Base-by-base conservation (phyloP, 2,113 vertebrate genomes). In the Nothocercus julius region DNA sequence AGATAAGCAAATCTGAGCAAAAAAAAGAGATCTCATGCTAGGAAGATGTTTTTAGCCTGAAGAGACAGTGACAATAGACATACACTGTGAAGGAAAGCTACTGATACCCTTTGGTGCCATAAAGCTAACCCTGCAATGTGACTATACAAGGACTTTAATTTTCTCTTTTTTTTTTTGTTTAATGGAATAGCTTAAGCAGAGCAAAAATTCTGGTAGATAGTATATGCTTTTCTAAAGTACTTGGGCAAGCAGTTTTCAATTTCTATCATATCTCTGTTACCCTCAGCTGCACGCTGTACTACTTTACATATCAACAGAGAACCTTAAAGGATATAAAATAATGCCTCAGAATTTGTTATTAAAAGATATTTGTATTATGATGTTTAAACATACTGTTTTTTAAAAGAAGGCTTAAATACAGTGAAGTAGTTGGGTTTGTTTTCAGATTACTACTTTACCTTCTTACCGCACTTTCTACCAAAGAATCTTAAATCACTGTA, bases 351-450 rank as follows among this genome's bases (percentile, higher is more conserved):
- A 28, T 36, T 28, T 6, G 4, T 36, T 30, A 36, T 15, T 25
- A 25, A 38, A 79, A 47, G 22, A 7, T 13, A 51, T 8, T 58
- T 34, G 47, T 21, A 67, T 56, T 0, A 24, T 1, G 2, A 2
- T 15, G n/a, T 12, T 76, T 79, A 3, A 11, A 73, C 44, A 45
- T 1, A 47, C 7, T 22, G 10, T 68, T 13, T 21, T 20, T 86
- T n/a, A 44, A 59, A 92, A 59, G 15, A 75, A 83, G 58, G 61
- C 28, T 69, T 73, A 13, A 77, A 28, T 11, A 63, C 2, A 51
- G 45, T 4, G 42, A 8, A 61, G 9, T 75, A 58, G 21, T 40
- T 77, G 11, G 19, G 7, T 81, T 87, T 49, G 10, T 30, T 56
- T 92, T 87, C 34, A 45, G 24, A 63, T 69, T 58, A 69, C 34